Base-by-base conservation (phyloP, 2,888 invertebrate species). In the Synanthedon andrenaeformis region DNA sequence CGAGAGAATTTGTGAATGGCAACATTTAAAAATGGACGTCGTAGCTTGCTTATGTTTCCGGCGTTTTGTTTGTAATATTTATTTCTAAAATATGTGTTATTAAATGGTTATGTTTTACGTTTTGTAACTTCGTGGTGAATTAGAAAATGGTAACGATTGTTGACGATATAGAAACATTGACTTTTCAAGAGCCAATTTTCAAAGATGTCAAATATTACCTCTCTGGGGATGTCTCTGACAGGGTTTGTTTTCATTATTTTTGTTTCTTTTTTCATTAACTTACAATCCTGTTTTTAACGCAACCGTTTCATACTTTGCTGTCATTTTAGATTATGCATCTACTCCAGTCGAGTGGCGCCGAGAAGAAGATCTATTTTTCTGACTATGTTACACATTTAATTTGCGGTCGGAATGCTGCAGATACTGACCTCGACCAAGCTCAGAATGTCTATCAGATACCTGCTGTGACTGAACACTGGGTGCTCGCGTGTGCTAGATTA, bases 351-450 rank as follows among this genome's bases (percentile, higher is more conserved):
- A 96, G 96, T 60, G 97, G 97, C 53, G 98, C 95, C 19, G 96
- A 96, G 76, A 92, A 92, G 62, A 93, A 94, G 61, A 93, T 92
- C 66, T 98, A 96, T 85, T 92, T 96, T 66, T 94, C 95, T 58
- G 96, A 97, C 82, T 94, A 94, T 84, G 95, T 97, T 62, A 97
- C 97, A 49, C 97, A 97, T 89, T 89, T 96, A 66, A 94, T 98
- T 72, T 96, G 96, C 65, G 97, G 95, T 28, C 89, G 91, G 62
- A 93, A 96, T 83, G 93, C 93, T 55, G 91, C 93, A 66, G 96
- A 96, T 76, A 93, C 91, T 70, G 97, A 96, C 77, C 90, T 97
- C 65, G 92, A 92, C 55, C 96, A 96, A 85, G 97, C 97, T 10
- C 93, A 93, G 74, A 98, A 98, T 74, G 90, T 98, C 13, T 98